Evolutionary conservation across 2,113 vertebrate genomes (phyloP), one percentile per base, ranked within the genome.

Genomic region (Picathartes gymnocephalus): DNA sequence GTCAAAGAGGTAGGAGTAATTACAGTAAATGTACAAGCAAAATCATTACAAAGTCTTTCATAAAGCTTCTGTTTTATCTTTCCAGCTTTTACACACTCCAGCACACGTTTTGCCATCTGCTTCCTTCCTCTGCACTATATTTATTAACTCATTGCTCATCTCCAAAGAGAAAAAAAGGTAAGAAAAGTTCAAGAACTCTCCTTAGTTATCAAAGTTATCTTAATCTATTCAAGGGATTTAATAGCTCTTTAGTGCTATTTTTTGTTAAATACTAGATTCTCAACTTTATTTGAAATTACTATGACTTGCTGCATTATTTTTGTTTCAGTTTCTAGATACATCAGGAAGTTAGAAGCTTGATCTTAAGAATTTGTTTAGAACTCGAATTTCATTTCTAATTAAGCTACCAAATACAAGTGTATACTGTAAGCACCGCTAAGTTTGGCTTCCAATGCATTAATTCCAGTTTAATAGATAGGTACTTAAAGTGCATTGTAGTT

Each of bases 81-180:
- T 66, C 33, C 91, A 99, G 99, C 98, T 99, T 9, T 98, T 99
- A 93, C 98, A 98, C 92, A 99, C 99, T 25, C 99, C 99, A 12
- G 99, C 99, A n/a, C 99, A 99, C 2, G 98, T 99, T 30, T 92
- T 99, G 66, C 99, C 99, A 4, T 98, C 99, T 6, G 98, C 99
- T 50, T 97, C 99, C n/a, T 98, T 98, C 92, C 98, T 99, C 31
- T 99, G 99, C 80, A 98, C 98, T 48, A 95, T 99, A 98, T 99
- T 99, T 93, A 88, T 99, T 15, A 97, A 98, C 82, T 99, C 99
- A 3, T 61, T 99, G 91, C 97, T 99, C 88, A 96, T 99, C 89
- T 98, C 98, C 42, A 97, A 97, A 40, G 81, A 94, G 45, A 94
- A 70, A 19, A 82, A 96, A 84, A 97, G 98, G 98, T 98, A 96